Evolutionary conservation across 2,113 vertebrate species (phyloP).

Genomic region (Tetrax tetrax): DNA sequence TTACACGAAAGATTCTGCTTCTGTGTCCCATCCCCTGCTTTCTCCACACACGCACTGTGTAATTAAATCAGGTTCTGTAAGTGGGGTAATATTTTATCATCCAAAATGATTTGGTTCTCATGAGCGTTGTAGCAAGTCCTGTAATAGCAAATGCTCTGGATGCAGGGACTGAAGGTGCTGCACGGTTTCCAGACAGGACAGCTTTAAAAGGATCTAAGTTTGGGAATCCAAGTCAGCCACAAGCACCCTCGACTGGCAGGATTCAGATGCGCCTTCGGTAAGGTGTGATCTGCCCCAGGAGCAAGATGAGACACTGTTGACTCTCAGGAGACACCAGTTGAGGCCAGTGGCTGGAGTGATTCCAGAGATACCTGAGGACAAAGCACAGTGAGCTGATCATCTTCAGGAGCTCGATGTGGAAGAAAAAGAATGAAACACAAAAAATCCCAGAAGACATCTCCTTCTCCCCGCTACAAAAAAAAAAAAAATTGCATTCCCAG

Average conservation of each 20-base stretch:
- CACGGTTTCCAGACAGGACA: background rate
- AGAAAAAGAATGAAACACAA: background rate
- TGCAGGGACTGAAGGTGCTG: background rate
- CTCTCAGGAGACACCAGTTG: background rate
- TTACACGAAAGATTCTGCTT: background rate
- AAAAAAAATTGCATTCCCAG: background rate
- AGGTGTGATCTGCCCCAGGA: background rate
- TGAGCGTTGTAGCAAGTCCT: background rate
- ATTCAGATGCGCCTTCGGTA: background rate
- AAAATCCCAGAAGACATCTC: background rate
- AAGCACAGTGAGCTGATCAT: background rate
- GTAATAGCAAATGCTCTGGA: background rate
- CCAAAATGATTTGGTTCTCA: background rate
- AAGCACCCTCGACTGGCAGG: background rate
- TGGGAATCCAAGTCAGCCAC: background rate
- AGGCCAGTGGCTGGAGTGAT: background rate
- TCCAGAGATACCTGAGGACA: background rate
- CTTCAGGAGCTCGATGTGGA: background rate
- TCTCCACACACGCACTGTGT: background rate
- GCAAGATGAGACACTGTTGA: background rate
- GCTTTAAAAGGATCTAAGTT: background rate
- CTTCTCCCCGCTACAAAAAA: background rate
- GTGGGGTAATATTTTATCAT: background rate
- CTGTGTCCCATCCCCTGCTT: background rate
- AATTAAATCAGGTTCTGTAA: constrained; percentile 31